Conservation (phyloP, 2,888 invertebrate species). For the Willowsia nigromaculata region DNA sequence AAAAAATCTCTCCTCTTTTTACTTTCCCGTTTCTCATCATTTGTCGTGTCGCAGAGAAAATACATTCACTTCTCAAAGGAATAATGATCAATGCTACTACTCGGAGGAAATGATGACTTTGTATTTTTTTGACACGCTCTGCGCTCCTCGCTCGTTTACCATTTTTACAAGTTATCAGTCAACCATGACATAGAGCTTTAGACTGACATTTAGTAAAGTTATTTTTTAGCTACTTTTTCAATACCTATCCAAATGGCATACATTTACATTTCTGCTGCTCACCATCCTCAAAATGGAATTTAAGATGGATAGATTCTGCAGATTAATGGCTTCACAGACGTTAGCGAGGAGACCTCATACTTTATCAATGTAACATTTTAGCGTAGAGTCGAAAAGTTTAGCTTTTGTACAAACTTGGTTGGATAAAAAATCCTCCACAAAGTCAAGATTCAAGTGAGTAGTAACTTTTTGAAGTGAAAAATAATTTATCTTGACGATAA, state of each 20-base stretch:
- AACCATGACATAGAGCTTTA: conserved; percentile 30
- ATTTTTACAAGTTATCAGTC: conserved; percentile 40
- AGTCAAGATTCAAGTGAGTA: too few relatives aligned
- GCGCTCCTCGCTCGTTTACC: neutral
- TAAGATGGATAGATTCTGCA: neutral
- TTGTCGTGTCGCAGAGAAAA: neutral
- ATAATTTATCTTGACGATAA: too few relatives aligned
- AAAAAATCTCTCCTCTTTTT: neutral
- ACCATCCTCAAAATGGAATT: neutral
- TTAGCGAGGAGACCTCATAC: neutral
- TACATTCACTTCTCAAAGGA: neutral
- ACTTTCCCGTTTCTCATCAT: neutral
- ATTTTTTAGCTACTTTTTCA: neutral
- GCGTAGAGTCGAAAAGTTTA: neutral
- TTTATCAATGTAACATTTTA: neutral
- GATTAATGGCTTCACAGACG: neutral
- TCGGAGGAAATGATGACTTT: conserved; percentile 17
- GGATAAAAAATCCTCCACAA: too few relatives aligned
- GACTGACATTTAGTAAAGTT: neutral
- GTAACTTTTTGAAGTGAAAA: too few relatives aligned
- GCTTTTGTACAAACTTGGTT: neutral
- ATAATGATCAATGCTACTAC: neutral
- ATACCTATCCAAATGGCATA: neutral
- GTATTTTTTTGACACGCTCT: conserved; percentile 7
- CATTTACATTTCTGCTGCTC: neutral